Evolutionary conservation across 1,140 invertebrate species (phyloP).

Genomic region (Papilio aristodemus): DNA sequence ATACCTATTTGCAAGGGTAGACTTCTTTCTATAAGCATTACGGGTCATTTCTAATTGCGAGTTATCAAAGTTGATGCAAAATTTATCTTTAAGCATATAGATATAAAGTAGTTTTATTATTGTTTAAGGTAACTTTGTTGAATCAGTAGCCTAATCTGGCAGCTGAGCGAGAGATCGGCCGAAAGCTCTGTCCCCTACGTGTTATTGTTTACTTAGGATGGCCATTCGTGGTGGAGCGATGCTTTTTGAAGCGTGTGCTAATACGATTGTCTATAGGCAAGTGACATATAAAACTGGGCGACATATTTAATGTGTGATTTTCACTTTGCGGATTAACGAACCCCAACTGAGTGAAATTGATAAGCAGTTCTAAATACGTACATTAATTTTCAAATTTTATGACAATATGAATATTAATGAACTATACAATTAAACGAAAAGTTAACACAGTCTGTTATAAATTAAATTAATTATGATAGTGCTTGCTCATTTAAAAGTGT

Average conservation of each 20-base stretch:
- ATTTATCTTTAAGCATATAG: background rate
- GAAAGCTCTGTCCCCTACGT: slow-evolving; percentile 70
- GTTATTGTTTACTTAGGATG: slow-evolving; percentile 80
- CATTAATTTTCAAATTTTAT: background rate
- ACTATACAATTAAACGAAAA: background rate
- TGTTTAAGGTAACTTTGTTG: slow-evolving; percentile 43
- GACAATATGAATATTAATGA: background rate
- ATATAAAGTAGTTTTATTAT: slow-evolving; percentile 12
- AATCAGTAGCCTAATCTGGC: slow-evolving; percentile 74
- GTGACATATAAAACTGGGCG: slow-evolving; percentile 43
- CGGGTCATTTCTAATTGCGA: too few species aligned
- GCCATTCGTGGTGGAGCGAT: slow-evolving; percentile 67
- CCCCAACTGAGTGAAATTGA: slow-evolving; percentile 36
- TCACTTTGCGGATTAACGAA: slow-evolving; percentile 16
- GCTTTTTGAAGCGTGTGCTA: slow-evolving; percentile 74
- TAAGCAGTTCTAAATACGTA: slow-evolving; percentile 24
- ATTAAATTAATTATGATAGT: background rate
- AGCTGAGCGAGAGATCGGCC: slow-evolving; percentile 76
- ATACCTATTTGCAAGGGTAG: too few species aligned
- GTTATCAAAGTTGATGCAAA: background rate
- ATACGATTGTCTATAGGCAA: slow-evolving; percentile 72
- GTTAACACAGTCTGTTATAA: background rate
- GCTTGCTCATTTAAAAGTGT: background rate
- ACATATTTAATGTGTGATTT: slow-evolving; percentile 28
- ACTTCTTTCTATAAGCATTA: too few species aligned